phyloP scores from a whole-genome alignment of 1,140 invertebrate genomes.

The Augochlora pura region DNA sequence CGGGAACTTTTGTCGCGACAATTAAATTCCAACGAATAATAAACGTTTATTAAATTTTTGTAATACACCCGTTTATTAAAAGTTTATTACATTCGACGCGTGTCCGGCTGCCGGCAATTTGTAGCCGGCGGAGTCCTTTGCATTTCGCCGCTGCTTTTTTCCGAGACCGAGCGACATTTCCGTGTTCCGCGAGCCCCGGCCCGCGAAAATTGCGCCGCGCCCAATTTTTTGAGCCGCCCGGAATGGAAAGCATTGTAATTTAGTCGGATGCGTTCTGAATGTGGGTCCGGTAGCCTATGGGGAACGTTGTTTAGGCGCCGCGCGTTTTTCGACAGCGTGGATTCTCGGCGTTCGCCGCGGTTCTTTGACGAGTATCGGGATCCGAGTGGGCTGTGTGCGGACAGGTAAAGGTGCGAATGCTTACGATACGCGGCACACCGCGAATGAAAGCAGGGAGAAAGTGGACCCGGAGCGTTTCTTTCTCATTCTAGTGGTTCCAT shows the following conservation, averaged over 20 bases:
- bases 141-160: not conserved
- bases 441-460: slow-evolving; percentile 49
- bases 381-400: not conserved
- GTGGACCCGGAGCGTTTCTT: slow-evolving; percentile 61
- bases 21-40: slow-evolving; percentile 35
- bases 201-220: too few species aligned
- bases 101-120: slow-evolving; percentile 15
- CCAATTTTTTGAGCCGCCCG: too few species aligned
- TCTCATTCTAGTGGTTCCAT: slow-evolving; percentile 65
- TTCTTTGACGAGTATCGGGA: slow-evolving; percentile 13
- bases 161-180: not conserved
- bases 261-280: not conserved
- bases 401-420: slow-evolving; percentile 29
- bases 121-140: not conserved
- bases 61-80: slow-evolving; percentile 25
- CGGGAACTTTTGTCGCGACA: slow-evolving; percentile 2
- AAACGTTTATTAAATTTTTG: slow-evolving; percentile 39
- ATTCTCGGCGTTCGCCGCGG: not conserved
- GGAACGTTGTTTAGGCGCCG: not conserved
- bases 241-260: not conserved
- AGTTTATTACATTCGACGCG: slow-evolving; percentile 23
- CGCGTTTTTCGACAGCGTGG: not conserved
- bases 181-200: too few species aligned
- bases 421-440: slow-evolving; percentile 28
- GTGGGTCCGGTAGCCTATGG: not conserved